Conservation (phyloP, 1,140 invertebrate species). For the Aphaenogaster rudis region DNA sequence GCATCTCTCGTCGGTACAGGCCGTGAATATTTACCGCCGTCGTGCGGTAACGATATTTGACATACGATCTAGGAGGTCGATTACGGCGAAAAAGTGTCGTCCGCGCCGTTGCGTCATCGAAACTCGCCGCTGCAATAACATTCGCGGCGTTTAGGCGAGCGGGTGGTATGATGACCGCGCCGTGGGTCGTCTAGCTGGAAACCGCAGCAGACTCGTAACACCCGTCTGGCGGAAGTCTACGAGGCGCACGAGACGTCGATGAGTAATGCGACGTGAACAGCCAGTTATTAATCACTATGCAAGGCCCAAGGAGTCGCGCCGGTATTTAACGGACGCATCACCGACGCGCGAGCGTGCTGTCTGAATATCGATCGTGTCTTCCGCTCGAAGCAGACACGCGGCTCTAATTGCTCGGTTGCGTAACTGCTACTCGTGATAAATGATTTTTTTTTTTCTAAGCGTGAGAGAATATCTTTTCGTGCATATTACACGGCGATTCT, state of each 20-base stretch:
- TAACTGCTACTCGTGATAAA: conserved; percentile 10
- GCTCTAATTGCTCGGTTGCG: conserved; percentile 24
- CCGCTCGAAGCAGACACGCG: background rate
- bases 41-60: conserved; percentile 66
- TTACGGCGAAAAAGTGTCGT: conserved; percentile 28
- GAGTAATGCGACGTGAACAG: conserved; percentile 79
- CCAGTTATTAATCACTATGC: conserved; percentile 75
- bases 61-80: conserved; percentile 66
- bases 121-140: conserved; percentile 51
- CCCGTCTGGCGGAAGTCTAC: conserved; percentile 78
- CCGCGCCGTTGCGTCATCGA: conserved; percentile 44
- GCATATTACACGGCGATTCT: background rate
- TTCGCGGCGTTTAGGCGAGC: conserved; percentile 13
- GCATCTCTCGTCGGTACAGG: conserved; percentile 22
- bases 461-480: background rate
- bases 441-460: background rate
- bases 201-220: conserved; percentile 81
- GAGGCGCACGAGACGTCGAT: conserved; percentile 66
- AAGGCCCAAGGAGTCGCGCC: conserved; percentile 64
- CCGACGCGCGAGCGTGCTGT: conserved; percentile 10
- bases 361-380: conserved; percentile 69
- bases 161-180: conserved; percentile 41
- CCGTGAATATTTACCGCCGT: conserved; percentile 69
- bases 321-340: conserved; percentile 65
- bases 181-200: conserved; percentile 57